Percentiles rank a stretch among this genome's conserved stretches.
Conservation (phyloP, 2,113 vertebrate genomes). For the Oreochromis niloticus region DNA sequence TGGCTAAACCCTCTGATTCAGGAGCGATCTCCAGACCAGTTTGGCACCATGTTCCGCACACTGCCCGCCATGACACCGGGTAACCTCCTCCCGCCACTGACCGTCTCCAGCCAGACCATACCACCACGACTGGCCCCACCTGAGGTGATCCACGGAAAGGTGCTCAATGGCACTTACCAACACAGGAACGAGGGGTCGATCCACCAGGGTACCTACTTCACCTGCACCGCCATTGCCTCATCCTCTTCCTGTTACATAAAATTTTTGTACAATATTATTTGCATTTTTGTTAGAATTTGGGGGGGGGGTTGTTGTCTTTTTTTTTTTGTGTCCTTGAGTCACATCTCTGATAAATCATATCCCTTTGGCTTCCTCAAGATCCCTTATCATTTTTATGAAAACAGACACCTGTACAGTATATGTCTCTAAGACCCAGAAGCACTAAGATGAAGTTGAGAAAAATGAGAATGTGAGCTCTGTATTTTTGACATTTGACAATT, state of each 20-base stretch:
- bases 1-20: conserved; percentile 17
- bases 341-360: neutral
- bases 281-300: neutral
- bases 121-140: conserved; percentile 42
- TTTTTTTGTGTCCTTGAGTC: neutral
- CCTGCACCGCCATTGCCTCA: neutral
- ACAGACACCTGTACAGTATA: neutral
- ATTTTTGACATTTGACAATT: neutral
- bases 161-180: conserved; percentile 31
- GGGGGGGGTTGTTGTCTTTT: neutral
- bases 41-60: conserved; percentile 64
- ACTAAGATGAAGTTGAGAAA: neutral
- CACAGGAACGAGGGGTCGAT: neutral
- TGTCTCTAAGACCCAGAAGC: neutral
- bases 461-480: neutral
- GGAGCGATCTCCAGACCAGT: conserved; percentile 82
- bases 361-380: neutral
- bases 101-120: conserved; percentile 47
- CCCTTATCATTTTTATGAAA: neutral
- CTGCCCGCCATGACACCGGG: conserved; percentile 66
- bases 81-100: conserved; percentile 46
- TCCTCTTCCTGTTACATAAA: neutral
- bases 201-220: conserved; percentile 51
- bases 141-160: conserved; percentile 37
- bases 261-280: neutral